Evolutionary conservation across 1,140 invertebrate genomes (phyloP).

Genomic region (Penaeus indicus): DNA sequence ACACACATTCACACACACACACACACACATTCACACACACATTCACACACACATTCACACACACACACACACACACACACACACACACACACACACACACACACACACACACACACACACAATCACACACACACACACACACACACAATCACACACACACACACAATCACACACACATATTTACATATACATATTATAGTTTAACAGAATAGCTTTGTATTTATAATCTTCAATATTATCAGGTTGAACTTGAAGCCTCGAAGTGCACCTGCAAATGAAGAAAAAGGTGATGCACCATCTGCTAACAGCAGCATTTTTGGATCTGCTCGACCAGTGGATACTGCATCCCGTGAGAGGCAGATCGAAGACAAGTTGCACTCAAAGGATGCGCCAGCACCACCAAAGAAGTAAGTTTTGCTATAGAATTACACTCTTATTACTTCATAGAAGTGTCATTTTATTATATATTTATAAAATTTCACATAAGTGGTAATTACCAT

Average conservation of each 20-base stretch:
- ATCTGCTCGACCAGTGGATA: constrained; percentile 93
- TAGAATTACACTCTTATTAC: not conserved
- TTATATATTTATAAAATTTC: too few relatives aligned
- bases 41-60: too few relatives aligned
- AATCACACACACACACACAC: too few relatives aligned
- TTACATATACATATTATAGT: too few relatives aligned
- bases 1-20: too few relatives aligned
- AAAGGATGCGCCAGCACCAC: not conserved
- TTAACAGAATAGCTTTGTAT: not conserved
- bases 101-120: too few relatives aligned
- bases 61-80: too few relatives aligned
- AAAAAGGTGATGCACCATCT: not conserved
- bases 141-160: not conserved
- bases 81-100: too few relatives aligned
- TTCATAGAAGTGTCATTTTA: not conserved
- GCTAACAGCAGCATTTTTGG: constrained; percentile 82
- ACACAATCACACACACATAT: not conserved
- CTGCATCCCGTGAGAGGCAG: constrained; percentile 80
- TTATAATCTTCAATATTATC: not conserved
- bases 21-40: too few relatives aligned
- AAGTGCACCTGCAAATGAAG: constrained; percentile 1
- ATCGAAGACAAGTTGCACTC: constrained; percentile 76
- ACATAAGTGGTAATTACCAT: too few relatives aligned
- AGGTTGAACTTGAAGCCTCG: constrained; percentile 39
- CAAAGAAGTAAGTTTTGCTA: constrained; percentile 13